Evolutionary conservation across 2,888 invertebrate genomes (phyloP), one percentile per base, ranked within the genome.

Genomic region (Rhamnusium bicolor): DNA sequence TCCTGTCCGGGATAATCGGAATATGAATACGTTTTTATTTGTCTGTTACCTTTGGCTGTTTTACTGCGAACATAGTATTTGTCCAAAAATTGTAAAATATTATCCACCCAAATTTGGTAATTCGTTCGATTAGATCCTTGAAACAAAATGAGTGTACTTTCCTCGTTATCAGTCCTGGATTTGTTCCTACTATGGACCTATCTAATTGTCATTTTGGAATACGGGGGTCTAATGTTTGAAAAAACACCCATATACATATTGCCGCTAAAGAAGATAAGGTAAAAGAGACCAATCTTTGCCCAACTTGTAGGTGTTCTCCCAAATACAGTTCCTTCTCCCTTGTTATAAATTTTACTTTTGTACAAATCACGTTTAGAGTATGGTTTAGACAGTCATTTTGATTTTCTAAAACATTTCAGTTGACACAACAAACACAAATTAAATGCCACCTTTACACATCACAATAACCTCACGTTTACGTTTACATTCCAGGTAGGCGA

Each of bases 131-230:
- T 93, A 14, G 95, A 94, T 51, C 95, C 95, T 86, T 94, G 94
- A 90, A 97, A 98, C 95, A 97, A 96, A 87, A 99, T 97, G 78
- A 99, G 91, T 40, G 98, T 98, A 86, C 98, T 98, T 82, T 97
- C 96, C 53, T 96, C 94, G 86, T 98, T 96, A 47, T 92, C 69
- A 99, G 91, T 66, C 98, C 98, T 79, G 99, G 99, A 90, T 98
- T 98, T 81, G 95, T 95, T 84, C 98, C 98, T 84, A 98, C 98
- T 82, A 98, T 92, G 73, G 97, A 97, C 72, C 91, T 88, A 32
- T 94, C 93, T 74, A 96, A 90, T 86, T 94, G 94, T 95, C 96
- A 98, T 88, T 93, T 95, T 7, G 98, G 98, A 85, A 94, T 92
- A 81, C 95, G 91, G 98, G 94, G 92, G 88, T 97, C 96, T 84